A percentile compares a stretch with the other conserved stretches of the same genome.
Evolutionary conservation across 2,113 vertebrate genomes (phyloP).

Genomic region (Ciconia stormi): DNA sequence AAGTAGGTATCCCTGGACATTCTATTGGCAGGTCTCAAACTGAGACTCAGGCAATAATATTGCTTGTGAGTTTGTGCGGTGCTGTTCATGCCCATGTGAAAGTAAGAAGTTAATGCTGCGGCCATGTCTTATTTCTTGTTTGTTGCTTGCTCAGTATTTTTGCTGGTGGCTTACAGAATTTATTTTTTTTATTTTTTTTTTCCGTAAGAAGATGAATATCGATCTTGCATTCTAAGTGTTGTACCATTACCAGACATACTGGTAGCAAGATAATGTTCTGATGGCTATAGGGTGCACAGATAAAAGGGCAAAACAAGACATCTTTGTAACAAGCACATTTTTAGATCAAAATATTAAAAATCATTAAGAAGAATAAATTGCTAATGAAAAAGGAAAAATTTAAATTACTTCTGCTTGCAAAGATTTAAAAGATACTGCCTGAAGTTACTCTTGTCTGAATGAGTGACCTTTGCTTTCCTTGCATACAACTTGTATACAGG

Average conservation of each 20-base stretch:
- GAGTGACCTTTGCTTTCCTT: not conserved
- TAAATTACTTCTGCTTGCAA: not conserved
- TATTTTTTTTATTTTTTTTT: not conserved
- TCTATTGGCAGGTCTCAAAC: not conserved
- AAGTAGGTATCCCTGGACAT: not conserved
- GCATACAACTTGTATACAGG: not conserved
- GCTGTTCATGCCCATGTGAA: not conserved
- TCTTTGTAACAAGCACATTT: not conserved
- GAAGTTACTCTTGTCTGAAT: not conserved
- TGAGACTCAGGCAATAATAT: not conserved
- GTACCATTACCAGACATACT: not conserved
- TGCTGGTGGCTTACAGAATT: not conserved
- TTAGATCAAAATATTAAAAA: not conserved
- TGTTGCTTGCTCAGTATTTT: not conserved
- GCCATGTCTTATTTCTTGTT: not conserved
- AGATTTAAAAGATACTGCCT: not conserved
- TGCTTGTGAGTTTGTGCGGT: not conserved
- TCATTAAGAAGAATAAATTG: not conserved
- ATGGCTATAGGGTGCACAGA: not conserved
- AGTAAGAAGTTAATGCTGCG: not conserved
- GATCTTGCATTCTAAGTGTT: not conserved
- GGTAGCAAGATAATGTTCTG: not conserved
- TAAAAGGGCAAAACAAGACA: not conserved
- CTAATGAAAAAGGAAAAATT: not conserved
- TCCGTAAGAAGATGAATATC: not conserved